Base-by-base conservation (phyloP, 2,797 vertebrate species). In the Pyrocephalus nanus region DNA sequence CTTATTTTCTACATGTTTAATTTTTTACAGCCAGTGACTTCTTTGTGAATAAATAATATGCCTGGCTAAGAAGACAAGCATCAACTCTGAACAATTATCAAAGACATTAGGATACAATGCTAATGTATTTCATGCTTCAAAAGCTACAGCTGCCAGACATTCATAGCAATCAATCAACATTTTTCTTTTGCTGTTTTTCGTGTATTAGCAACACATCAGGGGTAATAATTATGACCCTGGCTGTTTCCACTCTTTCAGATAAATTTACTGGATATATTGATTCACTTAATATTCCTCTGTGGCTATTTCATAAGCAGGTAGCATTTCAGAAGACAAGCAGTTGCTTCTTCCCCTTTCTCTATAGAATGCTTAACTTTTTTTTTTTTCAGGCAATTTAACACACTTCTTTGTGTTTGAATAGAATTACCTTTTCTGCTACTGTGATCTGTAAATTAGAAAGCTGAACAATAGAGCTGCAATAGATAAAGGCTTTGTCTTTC, bases 111-210 rank as follows among this genome's bases (percentile, higher is more conserved):
- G 65, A 97, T 95, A 95, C 67, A 94, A 90, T 92, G 84, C 54
- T 96, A 96, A 96, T 96, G 79, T 80, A 83, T 94, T 97, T 97
- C 88, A 96, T 97, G 96, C 96, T 97, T 97, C 95, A 97, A 95
- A 96, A 77, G 48, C 32, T 95, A 88, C 94, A 97, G 90, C 86
- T 97, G 94, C 95, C 91, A 96, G 79, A 96, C 94, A 90, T 91
- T 91, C 79, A 62, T 45, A 91, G 64, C 85, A 90, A 96, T 97
- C 94, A 96, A 97, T 98, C 96, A 96, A 43, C 70, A 20, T 40
- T 84, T 86, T 94, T 91, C 91, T 92, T 72, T 66, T 50, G 9
- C 71, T 93, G 26, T 67, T 95, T 97, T 95, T 95, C 2, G 0
- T 91, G 83, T 94, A 67, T 97, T 95, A 96, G 72, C 67, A 90